Base-by-base conservation (phyloP, 1,140 invertebrate genomes). In the Cardiocondyla obscurior region DNA sequence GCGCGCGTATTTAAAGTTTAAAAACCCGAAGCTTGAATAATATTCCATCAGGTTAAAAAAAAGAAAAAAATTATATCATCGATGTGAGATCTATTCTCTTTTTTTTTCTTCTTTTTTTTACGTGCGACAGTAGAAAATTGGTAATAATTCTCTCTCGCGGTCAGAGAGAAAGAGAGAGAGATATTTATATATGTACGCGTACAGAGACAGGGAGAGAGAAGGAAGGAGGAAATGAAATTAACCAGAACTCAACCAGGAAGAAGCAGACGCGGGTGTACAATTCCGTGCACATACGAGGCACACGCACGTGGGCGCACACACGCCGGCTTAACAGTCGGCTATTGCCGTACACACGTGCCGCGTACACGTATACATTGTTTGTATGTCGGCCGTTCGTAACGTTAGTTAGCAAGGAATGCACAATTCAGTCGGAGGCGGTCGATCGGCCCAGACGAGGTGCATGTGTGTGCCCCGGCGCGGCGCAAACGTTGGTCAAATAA, bases 391-490 rank as follows among this genome's bases (percentile, higher is more conserved):
- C 73, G 74, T 83, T 58, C 53, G 85, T 84, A 89, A 86, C 86
- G 86, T 86, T 88, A 72, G 69, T 72, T 73, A 69, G 70, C 85
- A 83, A 88, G 86, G 86, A 88, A 76, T 76, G 65, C 62, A 65
- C 81, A 72, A 84, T 81, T 51, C 76, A 58, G 76, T 73, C 86
- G 82, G 76, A 67, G 82, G 86, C 88, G 89, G 90, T 90, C 88
- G 90, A 90, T 90, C 85, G 88, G 88, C 90, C 86, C 90, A 89
- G 90, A 90, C 90, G 86, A 84, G 85, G 58, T 87, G 87, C 85
- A 73, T 83, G 86, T 81, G 67, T 70, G 84, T 76, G 84, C 72
- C 65, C 72, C 62, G 51, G 67, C 42, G 42, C 58, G 64, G 44
- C 55, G 76, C 74, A 86, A 58, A 58, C 73, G 64, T 67, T 83